Percentiles rank a stretch among this genome's conserved stretches.
Conservation (phyloP, 2,113 vertebrate genomes). For the Pungitius pungitius region DNA sequence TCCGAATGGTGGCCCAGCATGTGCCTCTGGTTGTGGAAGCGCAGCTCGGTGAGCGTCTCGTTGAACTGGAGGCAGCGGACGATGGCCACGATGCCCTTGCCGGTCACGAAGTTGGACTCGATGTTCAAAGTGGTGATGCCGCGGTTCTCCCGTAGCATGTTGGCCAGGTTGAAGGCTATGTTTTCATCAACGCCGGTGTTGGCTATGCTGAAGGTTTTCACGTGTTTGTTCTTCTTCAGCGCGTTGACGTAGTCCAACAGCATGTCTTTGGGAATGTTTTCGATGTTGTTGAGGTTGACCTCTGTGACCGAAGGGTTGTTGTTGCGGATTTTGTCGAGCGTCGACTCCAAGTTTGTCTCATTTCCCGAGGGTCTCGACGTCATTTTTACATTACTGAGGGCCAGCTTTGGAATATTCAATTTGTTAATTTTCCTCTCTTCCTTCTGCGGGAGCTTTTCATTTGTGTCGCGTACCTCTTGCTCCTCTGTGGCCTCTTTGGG, state of each 20-base stretch:
- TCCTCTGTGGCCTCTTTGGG: constrained; percentile 19
- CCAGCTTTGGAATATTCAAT: constrained; percentile 88
- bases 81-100: constrained; percentile 93
- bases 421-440: constrained; percentile 88
- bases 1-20: constrained; percentile 97
- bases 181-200: constrained; percentile 94
- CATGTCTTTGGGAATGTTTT: constrained; percentile 98
- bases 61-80: constrained; percentile 97
- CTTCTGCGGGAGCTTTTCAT: constrained; percentile 73
- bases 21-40: constrained; percentile 99
- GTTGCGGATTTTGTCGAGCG: constrained; percentile 87
- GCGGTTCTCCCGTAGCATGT: constrained; percentile 95
- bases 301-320: constrained; percentile 89
- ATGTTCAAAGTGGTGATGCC: constrained; percentile 92
- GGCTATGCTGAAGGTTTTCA: constrained; percentile 91
- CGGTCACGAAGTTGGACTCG: constrained; percentile 93
- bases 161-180: constrained; percentile 88
- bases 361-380: constrained; percentile 96
- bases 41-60: constrained; percentile 91
- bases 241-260: constrained; percentile 91
- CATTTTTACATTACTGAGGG: constrained; percentile 88
- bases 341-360: constrained; percentile 92
- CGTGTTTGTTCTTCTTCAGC: constrained; percentile 91
- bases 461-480: constrained; percentile 42
- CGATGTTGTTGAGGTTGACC: constrained; percentile 98